Conservation (phyloP, 1,140 invertebrate species). For the Heliconius himera region DNA sequence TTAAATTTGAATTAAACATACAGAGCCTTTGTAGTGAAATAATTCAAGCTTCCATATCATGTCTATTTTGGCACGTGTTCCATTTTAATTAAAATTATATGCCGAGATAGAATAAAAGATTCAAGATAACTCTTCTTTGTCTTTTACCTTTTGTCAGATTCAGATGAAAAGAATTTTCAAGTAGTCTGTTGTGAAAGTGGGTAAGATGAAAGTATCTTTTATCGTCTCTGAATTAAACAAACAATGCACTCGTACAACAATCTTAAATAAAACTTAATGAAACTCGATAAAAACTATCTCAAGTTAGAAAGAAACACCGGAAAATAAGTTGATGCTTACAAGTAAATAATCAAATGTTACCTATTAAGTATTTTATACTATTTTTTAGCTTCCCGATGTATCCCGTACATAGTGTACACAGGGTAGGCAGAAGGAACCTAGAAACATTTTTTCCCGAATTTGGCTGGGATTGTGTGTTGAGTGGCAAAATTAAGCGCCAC, state of each 20-base stretch:
- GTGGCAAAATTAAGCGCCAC: too few species aligned
- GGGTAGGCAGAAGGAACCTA: too few species aligned
- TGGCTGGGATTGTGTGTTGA: too few species aligned
- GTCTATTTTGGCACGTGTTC: constrained; percentile 31
- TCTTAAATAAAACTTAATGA: constrained; percentile 9
- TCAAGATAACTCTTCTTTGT: constrained; percentile 40
- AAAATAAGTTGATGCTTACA: background rate
- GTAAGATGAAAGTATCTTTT: constrained; percentile 28
- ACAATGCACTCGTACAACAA: constrained; percentile 14
- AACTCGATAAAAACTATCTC: constrained; percentile 1
- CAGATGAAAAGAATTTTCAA: constrained; percentile 36
- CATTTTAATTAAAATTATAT: constrained; percentile 42
- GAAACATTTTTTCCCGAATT: too few species aligned
- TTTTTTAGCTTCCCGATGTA: too few species aligned
- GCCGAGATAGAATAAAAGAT: constrained; percentile 37
- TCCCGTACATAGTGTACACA: too few species aligned
- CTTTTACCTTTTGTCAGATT: constrained; percentile 38
- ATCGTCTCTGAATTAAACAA: constrained; percentile 13
- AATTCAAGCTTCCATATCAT: background rate
- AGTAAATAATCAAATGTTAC: background rate
- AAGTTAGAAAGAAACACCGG: background rate
- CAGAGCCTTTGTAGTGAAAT: background rate
- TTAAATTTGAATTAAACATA: background rate
- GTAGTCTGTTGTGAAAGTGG: constrained; percentile 27
- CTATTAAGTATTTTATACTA: background rate